Conservation (phyloP, 2,888 invertebrate genomes). For the Abrostola triplasia region DNA sequence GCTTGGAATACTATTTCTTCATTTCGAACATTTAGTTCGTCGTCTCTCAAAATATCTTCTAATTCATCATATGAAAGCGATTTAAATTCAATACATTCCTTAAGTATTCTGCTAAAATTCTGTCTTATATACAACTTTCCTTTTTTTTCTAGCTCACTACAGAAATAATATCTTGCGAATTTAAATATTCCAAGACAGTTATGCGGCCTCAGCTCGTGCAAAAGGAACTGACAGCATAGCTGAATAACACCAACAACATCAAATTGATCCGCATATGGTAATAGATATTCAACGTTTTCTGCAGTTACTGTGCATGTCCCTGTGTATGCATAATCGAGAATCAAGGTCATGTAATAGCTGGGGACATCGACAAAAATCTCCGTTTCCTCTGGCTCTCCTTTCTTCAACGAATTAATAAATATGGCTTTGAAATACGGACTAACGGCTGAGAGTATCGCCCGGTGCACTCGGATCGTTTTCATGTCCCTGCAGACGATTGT, state of each 20-base stretch:
- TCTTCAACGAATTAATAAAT: constrained; percentile 91
- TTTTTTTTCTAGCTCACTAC: constrained; percentile 90
- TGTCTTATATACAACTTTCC: constrained; percentile 88
- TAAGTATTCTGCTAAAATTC: constrained; percentile 89
- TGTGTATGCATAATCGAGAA: constrained; percentile 93
- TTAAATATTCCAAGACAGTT: constrained; percentile 92
- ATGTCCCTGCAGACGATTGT: constrained; percentile 90
- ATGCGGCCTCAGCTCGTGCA: constrained; percentile 89
- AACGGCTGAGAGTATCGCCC: constrained; percentile 91
- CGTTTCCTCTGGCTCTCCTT: constrained; percentile 88
- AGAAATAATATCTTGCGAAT: constrained; percentile 92
- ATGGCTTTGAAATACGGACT: constrained; percentile 93
- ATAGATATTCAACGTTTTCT: constrained; percentile 91
- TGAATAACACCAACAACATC: constrained; percentile 92
- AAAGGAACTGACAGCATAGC: constrained; percentile 90
- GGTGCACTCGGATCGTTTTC: constrained; percentile 90
- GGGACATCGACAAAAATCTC: constrained; percentile 89
- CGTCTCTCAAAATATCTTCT: constrained; percentile 90
- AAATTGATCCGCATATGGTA: constrained; percentile 92
- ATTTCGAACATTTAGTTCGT: constrained; percentile 91
- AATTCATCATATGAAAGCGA: constrained; percentile 89
- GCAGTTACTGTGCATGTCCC: constrained; percentile 90
- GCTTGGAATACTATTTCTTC: constrained; percentile 93
- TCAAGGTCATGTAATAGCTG: constrained; percentile 88
- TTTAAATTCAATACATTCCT: constrained; percentile 90